Evolutionary conservation across 30 jellyfish, hydroid and myxozoan genomes (phyloP), one percentile per base, ranked within the genome.

Genomic region (Catostylus mosaicus): DNA sequence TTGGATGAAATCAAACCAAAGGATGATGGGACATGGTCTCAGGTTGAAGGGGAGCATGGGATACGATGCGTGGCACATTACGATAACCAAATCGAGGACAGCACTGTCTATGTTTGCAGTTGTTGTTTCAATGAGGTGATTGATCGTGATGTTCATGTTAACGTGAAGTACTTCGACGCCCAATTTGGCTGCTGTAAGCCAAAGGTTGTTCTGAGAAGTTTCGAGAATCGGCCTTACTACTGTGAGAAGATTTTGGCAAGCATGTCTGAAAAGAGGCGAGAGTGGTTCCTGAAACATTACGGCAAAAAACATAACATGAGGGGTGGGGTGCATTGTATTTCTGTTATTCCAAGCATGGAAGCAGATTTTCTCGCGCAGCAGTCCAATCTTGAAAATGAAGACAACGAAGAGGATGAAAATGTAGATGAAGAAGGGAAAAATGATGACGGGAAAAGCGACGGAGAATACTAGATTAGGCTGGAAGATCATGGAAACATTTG

Each of bases 301-400:
- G 92, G 92, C 72, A 54, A 70, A 30, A 82, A 70, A 36, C 69
- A 48, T 59, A 80, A 82, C 6, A 82, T 82, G 92, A 82, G 59
- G 40, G 77, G 86, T 27, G 92, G 92, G 2, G 86, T 82, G 29
- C 79, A 74, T 23, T 82, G 92, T 70, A 20, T 31, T 32, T 68
- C 92, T 6, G 43, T 45, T 4, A 65, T 82, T 23, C 77, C 82
- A 5, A 34, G 52, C 51, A 69, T 46, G 80, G 80, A 82, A 46
- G 64, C 43, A 35, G 89, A 59, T 18, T 35, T 65, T 34, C 56
- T 34, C 40, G 87, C 63, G 1, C 75, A 75, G 30, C 40, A 59
- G 4, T 22, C 12, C 38, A 59, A 7, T 2, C 19, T 23, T 6
- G 18, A 59, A 27, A 59, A 26, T 10, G 77, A 65, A 23, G 54